A percentile compares a stretch with the other conserved stretches of the same genome.
Conservation (phyloP, 2,113 vertebrate genomes). For the Pitta sordida region DNA sequence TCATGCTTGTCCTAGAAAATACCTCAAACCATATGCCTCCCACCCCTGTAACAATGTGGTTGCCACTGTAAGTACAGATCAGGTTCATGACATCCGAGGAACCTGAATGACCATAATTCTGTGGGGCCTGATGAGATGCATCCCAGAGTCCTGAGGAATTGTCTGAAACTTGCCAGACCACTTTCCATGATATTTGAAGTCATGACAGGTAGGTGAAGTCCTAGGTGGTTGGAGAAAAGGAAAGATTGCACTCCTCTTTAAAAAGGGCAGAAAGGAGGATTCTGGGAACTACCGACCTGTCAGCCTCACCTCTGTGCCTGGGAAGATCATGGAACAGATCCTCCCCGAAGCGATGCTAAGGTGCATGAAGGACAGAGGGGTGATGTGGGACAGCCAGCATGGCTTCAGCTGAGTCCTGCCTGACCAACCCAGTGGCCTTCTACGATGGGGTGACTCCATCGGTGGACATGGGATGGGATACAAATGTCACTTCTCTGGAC, state of each 20-base stretch:
- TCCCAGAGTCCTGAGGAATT: background rate
- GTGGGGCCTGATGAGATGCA: background rate
- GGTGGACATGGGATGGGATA: background rate
- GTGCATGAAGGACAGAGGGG: background rate
- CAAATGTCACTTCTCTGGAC: background rate
- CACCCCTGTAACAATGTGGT: background rate
- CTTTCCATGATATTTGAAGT: background rate
- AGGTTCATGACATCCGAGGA: accelerated
- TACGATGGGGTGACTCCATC: background rate
- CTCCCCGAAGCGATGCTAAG: background rate
- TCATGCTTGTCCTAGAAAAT: background rate
- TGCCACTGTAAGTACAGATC: background rate
- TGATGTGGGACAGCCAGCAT: background rate
- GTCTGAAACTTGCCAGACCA: background rate
- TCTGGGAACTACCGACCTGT: background rate
- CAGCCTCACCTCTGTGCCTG: background rate
- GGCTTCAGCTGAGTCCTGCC: background rate
- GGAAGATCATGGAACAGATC: background rate
- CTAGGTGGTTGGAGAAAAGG: background rate
- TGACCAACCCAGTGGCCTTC: background rate
- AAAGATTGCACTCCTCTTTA: background rate
- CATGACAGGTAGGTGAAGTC: background rate
- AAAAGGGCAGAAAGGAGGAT: background rate
- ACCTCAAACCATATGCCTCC: background rate
- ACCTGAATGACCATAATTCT: no score